phyloP scores from a whole-genome alignment of 92 coral and sea anemone genomes.

The Meandrina meandrites region DNA sequence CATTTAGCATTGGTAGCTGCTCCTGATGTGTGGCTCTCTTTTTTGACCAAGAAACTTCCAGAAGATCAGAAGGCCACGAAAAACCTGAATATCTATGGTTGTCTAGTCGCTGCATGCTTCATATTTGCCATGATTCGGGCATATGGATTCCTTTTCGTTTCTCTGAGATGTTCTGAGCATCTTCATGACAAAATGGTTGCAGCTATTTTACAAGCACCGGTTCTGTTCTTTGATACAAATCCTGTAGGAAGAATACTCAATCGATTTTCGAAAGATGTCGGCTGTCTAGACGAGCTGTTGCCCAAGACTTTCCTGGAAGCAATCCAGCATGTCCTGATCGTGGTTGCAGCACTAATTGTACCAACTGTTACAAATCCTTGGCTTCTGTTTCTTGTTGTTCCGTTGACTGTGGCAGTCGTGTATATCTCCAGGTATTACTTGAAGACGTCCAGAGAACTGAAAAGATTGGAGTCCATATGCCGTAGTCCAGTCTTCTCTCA shows the following conservation, averaged over 20 bases:
- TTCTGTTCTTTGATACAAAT: background rate
- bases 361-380: background rate
- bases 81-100: background rate
- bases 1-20: background rate
- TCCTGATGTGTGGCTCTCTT: conserved; percentile 20
- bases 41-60: background rate
- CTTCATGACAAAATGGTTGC: conserved; percentile 19
- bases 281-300: background rate
- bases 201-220: conserved; percentile 7
- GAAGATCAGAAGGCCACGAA: background rate
- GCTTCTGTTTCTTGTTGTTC: background rate
- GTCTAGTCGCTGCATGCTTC: background rate
- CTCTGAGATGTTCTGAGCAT: conserved; percentile 3
- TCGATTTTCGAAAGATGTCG: conserved; percentile 1
- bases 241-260: conserved; percentile 5
- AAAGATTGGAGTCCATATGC: background rate
- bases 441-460: background rate
- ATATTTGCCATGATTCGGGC: background rate
- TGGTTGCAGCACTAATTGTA: background rate
- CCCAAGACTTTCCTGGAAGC: background rate
- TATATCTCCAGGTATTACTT: background rate
- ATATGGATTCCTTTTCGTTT: background rate
- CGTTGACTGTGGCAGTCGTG: background rate
- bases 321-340: background rate
- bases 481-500: background rate